Conservation (phyloP, 2,888 invertebrate genomes). For the Drosophila parthenogenetica region DNA sequence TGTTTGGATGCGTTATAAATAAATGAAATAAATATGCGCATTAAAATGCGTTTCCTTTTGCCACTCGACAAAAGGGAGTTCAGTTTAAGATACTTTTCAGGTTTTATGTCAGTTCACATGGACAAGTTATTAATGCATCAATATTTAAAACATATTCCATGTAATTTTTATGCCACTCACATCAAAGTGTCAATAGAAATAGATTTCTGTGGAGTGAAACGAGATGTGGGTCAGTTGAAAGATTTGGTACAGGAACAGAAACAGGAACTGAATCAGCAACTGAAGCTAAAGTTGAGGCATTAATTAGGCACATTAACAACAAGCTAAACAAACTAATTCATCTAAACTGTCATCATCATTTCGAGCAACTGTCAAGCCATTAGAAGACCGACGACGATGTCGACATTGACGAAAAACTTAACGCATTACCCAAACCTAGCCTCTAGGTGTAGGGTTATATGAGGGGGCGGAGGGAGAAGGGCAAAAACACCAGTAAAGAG, state of each 20-base stretch:
- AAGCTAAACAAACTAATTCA: constrained; percentile 75
- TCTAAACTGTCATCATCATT: constrained; percentile 81
- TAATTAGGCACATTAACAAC: constrained; percentile 75
- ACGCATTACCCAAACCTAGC: constrained; percentile 64
- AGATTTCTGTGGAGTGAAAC: constrained; percentile 29
- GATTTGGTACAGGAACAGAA: constrained; percentile 30
- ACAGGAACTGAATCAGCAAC: background rate
- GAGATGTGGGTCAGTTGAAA: background rate
- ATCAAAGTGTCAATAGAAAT: constrained; percentile 60
- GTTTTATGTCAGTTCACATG: constrained; percentile 57
- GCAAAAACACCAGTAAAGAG: background rate
- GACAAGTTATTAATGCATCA: constrained; percentile 14
- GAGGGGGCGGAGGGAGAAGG: background rate
- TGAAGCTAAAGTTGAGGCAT: constrained; percentile 48
- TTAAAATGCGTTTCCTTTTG: constrained; percentile 33
- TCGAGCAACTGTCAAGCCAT: constrained; percentile 80
- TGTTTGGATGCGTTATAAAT: constrained; percentile 47
- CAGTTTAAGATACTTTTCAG: constrained; percentile 40
- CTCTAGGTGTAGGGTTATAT: constrained; percentile 10
- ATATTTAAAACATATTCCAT: constrained; percentile 24
- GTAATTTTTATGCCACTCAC: constrained; percentile 57
- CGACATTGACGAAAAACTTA: constrained; percentile 76
- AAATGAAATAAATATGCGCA: constrained; percentile 54
- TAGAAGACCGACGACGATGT: constrained; percentile 51
- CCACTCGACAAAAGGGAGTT: background rate